Evolutionary conservation across 2,113 vertebrate genomes (phyloP).

Genomic region (Panthera leo): DNA sequence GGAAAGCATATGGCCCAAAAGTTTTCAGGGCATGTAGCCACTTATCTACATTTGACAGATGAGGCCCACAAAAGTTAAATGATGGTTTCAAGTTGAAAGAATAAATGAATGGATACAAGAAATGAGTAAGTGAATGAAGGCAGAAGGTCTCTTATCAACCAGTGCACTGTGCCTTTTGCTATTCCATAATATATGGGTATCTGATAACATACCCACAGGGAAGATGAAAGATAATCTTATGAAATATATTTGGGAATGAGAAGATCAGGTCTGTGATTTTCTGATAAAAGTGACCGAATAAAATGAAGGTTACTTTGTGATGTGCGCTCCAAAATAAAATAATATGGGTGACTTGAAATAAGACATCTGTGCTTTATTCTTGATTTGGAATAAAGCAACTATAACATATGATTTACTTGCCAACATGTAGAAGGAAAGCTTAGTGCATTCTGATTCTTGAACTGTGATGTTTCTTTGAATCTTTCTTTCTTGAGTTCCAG

Average conservation of each 20-base stretch:
- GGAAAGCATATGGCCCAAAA: not conserved
- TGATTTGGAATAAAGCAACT: slow-evolving; percentile 54
- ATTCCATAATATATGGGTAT: not conserved
- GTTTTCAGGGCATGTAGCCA: not conserved
- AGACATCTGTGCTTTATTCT: not conserved
- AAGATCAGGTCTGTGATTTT: not conserved
- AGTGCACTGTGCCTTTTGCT: not conserved
- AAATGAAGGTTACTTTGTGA: not conserved
- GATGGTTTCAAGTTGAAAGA: not conserved
- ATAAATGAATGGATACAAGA: not conserved
- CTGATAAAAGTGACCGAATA: not conserved
- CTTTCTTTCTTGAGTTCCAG: slow-evolving; percentile 84
- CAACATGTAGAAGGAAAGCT: slow-evolving; percentile 89
- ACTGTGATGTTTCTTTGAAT: slow-evolving; percentile 84
- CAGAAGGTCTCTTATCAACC: not conserved
- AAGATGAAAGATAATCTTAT: not conserved
- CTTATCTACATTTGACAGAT: too few species aligned
- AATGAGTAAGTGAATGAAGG: not conserved
- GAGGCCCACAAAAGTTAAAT: not conserved
- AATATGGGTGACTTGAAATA: not conserved
- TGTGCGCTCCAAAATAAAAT: not conserved
- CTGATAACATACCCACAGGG: not conserved
- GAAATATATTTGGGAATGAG: not conserved
- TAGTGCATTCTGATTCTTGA: slow-evolving; percentile 81
- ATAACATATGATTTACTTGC: slow-evolving; percentile 88